Percentiles rank a stretch among this genome's conserved stretches.
Conservation (phyloP, 2,113 vertebrate genomes). For the Istiophorus platypterus region DNA sequence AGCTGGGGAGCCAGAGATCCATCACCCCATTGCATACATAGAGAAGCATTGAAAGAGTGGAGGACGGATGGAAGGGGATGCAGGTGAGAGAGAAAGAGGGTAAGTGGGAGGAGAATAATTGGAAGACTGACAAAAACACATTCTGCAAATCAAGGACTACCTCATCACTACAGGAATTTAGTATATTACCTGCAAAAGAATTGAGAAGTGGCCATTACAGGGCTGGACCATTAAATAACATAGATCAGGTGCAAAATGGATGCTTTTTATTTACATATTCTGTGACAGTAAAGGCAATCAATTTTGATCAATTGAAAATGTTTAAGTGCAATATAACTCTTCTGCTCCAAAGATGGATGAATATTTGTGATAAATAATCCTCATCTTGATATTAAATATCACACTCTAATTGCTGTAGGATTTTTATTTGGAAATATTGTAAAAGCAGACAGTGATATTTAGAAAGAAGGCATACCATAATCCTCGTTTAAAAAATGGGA, state of each 20-base stretch:
- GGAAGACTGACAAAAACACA: constrained; percentile 53
- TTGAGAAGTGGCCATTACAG: background rate
- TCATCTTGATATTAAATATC: background rate
- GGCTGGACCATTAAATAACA: constrained; percentile 16
- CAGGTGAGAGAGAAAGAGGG: constrained; percentile 22
- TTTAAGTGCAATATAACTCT: background rate
- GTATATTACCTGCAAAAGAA: background rate
- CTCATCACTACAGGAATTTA: constrained; percentile 10
- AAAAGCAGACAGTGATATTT: background rate
- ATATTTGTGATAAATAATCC: background rate
- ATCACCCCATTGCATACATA: constrained; percentile 73
- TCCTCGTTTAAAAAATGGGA: too few species aligned
- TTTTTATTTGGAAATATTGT: background rate
- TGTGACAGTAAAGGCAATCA: background rate
- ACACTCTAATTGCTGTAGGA: background rate
- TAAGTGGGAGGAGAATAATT: constrained; percentile 41
- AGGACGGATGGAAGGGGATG: constrained; percentile 7
- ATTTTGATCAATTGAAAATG: constrained; percentile 17
- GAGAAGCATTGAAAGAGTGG: constrained; percentile 34
- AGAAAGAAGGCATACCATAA: too few species aligned
- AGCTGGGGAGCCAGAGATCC: constrained; percentile 80
- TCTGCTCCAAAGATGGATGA: background rate
- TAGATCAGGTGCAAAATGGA: background rate
- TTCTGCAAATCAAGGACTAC: constrained; percentile 48
- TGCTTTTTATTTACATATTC: constrained; percentile 13